Evolutionary conservation across 2,113 vertebrate species (phyloP).

Genomic region (Muscicapa adusta): DNA sequence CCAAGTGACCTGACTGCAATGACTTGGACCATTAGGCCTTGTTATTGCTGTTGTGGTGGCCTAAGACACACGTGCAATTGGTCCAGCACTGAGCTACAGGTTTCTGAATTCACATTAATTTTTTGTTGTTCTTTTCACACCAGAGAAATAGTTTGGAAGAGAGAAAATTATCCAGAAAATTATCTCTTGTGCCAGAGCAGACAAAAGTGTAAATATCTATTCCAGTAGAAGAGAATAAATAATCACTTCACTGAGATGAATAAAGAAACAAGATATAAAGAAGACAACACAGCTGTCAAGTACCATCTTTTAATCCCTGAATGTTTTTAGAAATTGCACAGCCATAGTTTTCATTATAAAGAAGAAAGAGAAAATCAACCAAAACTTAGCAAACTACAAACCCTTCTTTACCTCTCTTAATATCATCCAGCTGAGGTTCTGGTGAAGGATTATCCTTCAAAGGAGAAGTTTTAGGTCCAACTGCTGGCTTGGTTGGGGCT

Average conservation of each 20-base stretch:
- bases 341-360: not conserved
- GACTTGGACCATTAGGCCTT: not conserved
- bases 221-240: conserved; percentile 8
- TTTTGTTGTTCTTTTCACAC: not conserved
- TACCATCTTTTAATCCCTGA: not conserved
- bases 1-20: not conserved
- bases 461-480: conserved; percentile 89
- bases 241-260: not conserved
- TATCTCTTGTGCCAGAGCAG: not conserved
- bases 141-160: not conserved
- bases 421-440: conserved; percentile 96
- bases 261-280: not conserved
- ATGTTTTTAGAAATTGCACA: not conserved
- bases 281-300: not conserved
- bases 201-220: not conserved
- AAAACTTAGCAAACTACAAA: not conserved
- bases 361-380: not conserved
- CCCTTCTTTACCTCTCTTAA: conserved; percentile 88
- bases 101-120: not conserved
- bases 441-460: conserved; percentile 95
- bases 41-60: not conserved
- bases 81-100: not conserved
- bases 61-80: not conserved
- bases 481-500: conserved; percentile 87
- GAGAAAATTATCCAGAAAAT: not conserved